Evolutionary conservation across 2,113 vertebrate species (phyloP).

Genomic region (Probosciger aterrimus): DNA sequence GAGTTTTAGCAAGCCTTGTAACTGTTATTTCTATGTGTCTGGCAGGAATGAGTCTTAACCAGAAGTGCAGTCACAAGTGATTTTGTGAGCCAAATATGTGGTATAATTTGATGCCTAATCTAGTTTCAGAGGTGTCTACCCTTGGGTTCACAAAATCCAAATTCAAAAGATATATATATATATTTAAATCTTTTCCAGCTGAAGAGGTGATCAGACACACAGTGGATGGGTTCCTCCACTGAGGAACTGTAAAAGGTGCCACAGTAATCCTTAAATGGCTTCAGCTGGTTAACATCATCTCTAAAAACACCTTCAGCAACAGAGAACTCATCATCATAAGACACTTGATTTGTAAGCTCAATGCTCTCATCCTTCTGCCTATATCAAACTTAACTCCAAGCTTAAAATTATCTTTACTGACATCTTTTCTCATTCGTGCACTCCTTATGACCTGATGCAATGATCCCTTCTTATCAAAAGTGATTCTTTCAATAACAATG

Average conservation of each 20-base stretch:
- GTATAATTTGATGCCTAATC: background rate
- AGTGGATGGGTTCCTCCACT: background rate
- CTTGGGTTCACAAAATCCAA: background rate
- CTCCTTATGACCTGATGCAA: background rate
- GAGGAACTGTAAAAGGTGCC: background rate
- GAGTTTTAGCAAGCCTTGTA: background rate
- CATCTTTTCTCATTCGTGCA: background rate
- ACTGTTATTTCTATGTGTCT: background rate
- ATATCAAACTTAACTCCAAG: background rate
- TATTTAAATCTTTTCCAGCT: background rate
- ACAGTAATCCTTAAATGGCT: background rate
- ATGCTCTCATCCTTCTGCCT: background rate
- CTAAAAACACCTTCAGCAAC: background rate
- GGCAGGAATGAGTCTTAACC: background rate
- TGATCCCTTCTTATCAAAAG: background rate
- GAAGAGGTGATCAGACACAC: background rate
- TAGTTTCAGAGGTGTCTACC: background rate
- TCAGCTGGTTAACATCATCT: background rate
- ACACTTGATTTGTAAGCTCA: background rate
- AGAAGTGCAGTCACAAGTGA: background rate
- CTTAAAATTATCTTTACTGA: background rate
- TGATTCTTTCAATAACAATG: background rate
- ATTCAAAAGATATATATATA: background rate
- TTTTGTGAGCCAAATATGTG: background rate
- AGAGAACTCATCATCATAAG: fast-evolving